Evolutionary conservation across 2,888 invertebrate genomes (phyloP), one percentile per base, ranked within the genome.

Genomic region (Zootermopsis nevadensis): DNA sequence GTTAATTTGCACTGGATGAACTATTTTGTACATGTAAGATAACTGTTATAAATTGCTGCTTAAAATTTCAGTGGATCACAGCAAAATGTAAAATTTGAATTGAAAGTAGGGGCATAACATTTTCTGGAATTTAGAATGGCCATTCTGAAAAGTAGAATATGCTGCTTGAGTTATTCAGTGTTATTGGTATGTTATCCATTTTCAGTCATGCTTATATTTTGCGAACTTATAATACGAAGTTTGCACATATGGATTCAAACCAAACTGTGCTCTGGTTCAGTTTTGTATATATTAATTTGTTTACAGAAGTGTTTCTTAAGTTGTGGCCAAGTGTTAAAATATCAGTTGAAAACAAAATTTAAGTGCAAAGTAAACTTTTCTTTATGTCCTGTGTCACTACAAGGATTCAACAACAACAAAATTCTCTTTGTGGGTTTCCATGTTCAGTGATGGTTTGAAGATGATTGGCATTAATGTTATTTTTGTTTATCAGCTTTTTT

Each of bases 101-200:
- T 60, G n/a, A 27, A 60, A 27, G 2, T 27, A n/a, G 60, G 27
- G 27, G 4, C 27, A 31, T 69, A 33, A 33, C 2, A 33, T 69
- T 69, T 69, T 31, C 22, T 69, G 15, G 31, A 10, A 4, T 30
- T 69, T 33, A 8, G 69, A 22, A 4, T 69, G 69, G 2, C 33
- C 10, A 1, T 33, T 69, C 33, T 69, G 31, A 69, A 31, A 33
- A 22, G 33, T 24, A 69, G 12, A 30, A 27, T 69, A 69, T 33
- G 8, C 15, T 69, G 10, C 33, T 12, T 69, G 69, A 10, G 10
- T 66, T 4, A 48, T 48, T 15, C 19, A 48, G 3, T 48, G 19
- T 27, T 60, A 27, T 69, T 69, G 31, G 69, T 69, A 69, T 69
- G 69, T 69, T 33, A 33, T 22, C 69, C 30, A 30, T 66, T 69